phyloP scores from a whole-genome alignment of 2,113 vertebrate genomes.

The Rhabdornis inornatus region DNA sequence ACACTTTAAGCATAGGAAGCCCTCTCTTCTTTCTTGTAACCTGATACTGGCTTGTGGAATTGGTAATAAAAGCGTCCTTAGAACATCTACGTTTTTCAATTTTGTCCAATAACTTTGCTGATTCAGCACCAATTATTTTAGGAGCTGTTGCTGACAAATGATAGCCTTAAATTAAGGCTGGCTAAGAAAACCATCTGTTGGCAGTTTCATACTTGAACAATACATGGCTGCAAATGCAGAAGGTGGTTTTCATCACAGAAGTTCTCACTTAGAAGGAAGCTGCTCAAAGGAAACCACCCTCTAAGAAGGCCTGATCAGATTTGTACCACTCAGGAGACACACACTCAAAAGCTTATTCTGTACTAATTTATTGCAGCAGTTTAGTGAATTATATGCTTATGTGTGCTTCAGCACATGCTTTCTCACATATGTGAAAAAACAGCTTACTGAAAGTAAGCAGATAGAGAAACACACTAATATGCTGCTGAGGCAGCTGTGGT shows the following conservation, averaged over 20 bases:
- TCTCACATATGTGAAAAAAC: rapidly evolving
- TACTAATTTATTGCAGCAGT: not conserved
- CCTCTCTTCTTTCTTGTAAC: not conserved
- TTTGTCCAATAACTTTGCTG: constrained; percentile 17
- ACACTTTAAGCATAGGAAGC: not conserved
- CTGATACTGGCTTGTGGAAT: constrained; percentile 6
- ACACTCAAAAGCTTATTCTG: not conserved
- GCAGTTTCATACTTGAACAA: not conserved
- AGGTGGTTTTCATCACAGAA: constrained; percentile 30
- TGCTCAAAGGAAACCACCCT: not conserved
- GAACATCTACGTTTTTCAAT: not conserved
- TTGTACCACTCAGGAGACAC: not conserved
- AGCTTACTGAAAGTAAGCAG: not conserved
- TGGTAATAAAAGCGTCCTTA: constrained; percentile 8
- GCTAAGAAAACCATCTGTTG: constrained; percentile 23
- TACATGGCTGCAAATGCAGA: not conserved
- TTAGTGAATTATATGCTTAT: not conserved
- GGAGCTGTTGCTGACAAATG: not conserved
- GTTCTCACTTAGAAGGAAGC: not conserved
- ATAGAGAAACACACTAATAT: not conserved
- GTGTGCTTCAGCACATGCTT: not conserved
- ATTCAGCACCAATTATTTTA: constrained; percentile 29
- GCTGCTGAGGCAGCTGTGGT: not conserved
- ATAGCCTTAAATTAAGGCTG: not conserved
- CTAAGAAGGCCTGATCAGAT: not conserved